A percentile compares a stretch with the other conserved stretches of the same genome.
Conservation (phyloP, 2,888 invertebrate species). For the Ctena decussata region DNA sequence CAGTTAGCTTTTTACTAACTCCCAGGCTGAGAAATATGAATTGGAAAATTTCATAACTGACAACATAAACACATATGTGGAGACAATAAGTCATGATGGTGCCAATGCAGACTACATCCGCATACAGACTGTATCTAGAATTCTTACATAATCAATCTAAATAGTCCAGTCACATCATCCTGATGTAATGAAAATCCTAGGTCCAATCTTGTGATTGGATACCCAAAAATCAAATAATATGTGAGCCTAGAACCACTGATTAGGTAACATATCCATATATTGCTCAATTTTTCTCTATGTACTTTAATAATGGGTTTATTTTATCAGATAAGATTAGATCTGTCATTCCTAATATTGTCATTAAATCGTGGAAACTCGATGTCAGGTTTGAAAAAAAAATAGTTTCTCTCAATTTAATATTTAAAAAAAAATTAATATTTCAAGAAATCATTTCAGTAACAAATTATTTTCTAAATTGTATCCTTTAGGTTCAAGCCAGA, state of each 20-base stretch:
- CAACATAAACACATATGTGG: conserved; percentile 9
- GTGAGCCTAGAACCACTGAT: conserved; percentile 28
- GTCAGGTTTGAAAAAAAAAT: no score
- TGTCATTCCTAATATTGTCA: no score
- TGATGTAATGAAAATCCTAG: background rate
- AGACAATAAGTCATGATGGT: conserved; percentile 2
- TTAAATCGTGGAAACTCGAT: no score
- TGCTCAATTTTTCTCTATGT: background rate
- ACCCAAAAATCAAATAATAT: conserved; percentile 25
- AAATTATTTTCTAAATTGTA: no score
- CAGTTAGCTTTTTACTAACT: no score
- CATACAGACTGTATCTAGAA: background rate
- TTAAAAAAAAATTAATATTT: no score
- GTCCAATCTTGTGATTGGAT: conserved; percentile 11
- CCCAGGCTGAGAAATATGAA: conserved; percentile 20
- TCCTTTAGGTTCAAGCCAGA: background rate
- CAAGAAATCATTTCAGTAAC: no score
- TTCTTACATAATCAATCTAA: background rate
- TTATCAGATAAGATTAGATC: no score
- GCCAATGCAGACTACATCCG: conserved; percentile 31
- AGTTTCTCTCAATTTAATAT: no score
- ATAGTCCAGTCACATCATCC: conserved; percentile 23
- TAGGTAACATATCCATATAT: background rate
- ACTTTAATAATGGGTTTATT: no score
- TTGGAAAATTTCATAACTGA: conserved; percentile 18